Base-by-base conservation (phyloP, 2,797 vertebrate species). In the Simalia tracyae region DNA sequence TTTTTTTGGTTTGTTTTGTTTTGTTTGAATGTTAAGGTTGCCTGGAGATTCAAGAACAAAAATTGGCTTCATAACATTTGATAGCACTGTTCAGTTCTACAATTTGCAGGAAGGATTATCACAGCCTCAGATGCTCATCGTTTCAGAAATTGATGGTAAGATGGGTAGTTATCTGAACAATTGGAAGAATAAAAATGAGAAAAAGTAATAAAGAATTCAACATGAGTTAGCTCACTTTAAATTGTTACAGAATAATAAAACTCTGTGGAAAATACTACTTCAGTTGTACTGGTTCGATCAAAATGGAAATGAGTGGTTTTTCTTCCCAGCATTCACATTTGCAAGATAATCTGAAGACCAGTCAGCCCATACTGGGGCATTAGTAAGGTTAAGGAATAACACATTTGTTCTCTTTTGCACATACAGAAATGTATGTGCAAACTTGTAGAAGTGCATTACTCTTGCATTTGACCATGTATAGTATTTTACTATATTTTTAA, bases 1-100 rank as follows among this genome's bases (percentile, higher is more conserved):
- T 86, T 9, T 28, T 64, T 76, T 63, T 0, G 46, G 8, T 64
- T 92, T 59, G 76, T 42, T 81, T 76, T 46, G 42, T 89, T 63
- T 81, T 50, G 64, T 60, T 95, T 94, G 94, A 93, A 88, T 96
- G 31, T 95, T 95, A 95, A 99, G 99, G 97, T 97, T 99, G 94
- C 99, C 99, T 0, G 99, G 99, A 61, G 99, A 99, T 94, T 98
- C 98, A 0, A 98, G 99, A 64, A 99, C 98, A 94, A 98, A 98
- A 93, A 98, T 99, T 95, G 99, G 99, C 87, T 99, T 99, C 93
- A 97, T 99, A 97, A 99, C 99, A 0, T 99, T 99, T 93, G 99
- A 99, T 97, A 99, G 98, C 97, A 99, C 98, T 90, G 96, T 99
- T 97, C 99, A 99, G 95, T 99, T 99, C 97, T 99, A 99, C 97